Base-by-base conservation (phyloP, 2,888 invertebrate species). In the Meteorus colon region DNA sequence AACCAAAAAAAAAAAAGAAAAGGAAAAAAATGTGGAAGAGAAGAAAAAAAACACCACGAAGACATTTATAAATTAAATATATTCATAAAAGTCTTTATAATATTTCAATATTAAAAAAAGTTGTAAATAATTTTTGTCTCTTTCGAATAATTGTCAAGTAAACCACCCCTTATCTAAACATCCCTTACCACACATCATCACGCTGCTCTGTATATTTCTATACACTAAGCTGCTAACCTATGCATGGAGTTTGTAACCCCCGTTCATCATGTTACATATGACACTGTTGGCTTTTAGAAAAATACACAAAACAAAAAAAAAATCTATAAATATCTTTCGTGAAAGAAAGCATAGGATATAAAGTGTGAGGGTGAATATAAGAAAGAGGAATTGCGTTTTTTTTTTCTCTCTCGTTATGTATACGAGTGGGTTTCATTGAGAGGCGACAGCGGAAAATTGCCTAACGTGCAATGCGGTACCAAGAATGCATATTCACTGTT, bases 171-270 rank as follows among this genome's bases (percentile, higher is more conserved):
- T 63, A 62, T 37, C 19, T 29, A 72, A 34, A 59, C 67, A 14
- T 62, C 37, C 67, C 48, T 60, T 72, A 62, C 76, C 68, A 70
- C 73, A 76, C 68, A 77, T 71, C 65, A 70, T 76, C 72, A 74
- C 77, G 55, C 72, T 34, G 62, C 79, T 74, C 59, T 60, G 6
- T 55, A 19, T 55, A 74, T 77, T 74, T 48, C 31, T 24, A 29
- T 77, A 73, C 77, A 76, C 75, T 74, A 75, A 78, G 76, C 84
- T 83, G 83, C 86, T 87, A 86, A 83, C 80, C 81, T 84, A 86
- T 86, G 86, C 86, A 86, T 86, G 84, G 85, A 85, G 82, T 79
- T 81, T 78, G 77, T 73, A 74, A 77, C 79, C 27, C 24, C 37
- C 34, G 75, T 55, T 19, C 19, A 8, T 19, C 4, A 55, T 65